Evolutionary conservation across 1,140 invertebrate species (phyloP), one percentile per base, ranked within the genome.

Genomic region (Tetramorium simillimum): DNA sequence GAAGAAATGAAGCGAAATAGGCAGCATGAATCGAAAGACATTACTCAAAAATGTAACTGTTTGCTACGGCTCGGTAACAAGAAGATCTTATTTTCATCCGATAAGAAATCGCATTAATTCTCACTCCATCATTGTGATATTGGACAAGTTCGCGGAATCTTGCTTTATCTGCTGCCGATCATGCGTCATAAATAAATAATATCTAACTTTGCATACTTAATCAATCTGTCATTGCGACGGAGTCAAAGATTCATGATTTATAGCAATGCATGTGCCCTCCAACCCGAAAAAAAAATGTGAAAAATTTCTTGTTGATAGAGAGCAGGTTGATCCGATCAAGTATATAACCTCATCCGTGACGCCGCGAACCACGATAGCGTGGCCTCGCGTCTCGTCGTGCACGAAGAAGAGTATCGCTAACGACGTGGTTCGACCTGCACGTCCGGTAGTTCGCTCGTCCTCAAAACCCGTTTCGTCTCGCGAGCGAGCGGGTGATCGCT

Each of bases 381-480:
- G 76, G 28, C 60, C 69, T 85, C 70, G 70, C 78, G 63, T 58
- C 67, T 62, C 51, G 82, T 65, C 62, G 75, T 86, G 85, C 58
- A 43, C 72, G 70, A 78, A 88, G 43, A 58, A 84, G 21, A 75
- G 89, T 60, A 87, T 87, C 88, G 89, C 92, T 93, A 94, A 93
- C 92, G 92, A 93, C 88, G 89, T 85, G 84, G 69, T 87, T 86
- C 88, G 85, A 90, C 86, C 89, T 89, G 87, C 88, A 91, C 89
- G 92, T 93, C 90, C 92, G 88, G 92, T 93, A 93, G 92, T 92
- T 89, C 67, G 65, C 85, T 90, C 90, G 89, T 93, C 92, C 91
- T 92, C 90, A 88, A 93, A 92, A 92, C 92, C 91, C 92, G 92
- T 94, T 94, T 82, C 87, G 73, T 87, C 81, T 87, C 85, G 70